Evolutionary conservation across 2,888 invertebrate species (phyloP).

Genomic region (Pyrrhosoma nymphula): DNA sequence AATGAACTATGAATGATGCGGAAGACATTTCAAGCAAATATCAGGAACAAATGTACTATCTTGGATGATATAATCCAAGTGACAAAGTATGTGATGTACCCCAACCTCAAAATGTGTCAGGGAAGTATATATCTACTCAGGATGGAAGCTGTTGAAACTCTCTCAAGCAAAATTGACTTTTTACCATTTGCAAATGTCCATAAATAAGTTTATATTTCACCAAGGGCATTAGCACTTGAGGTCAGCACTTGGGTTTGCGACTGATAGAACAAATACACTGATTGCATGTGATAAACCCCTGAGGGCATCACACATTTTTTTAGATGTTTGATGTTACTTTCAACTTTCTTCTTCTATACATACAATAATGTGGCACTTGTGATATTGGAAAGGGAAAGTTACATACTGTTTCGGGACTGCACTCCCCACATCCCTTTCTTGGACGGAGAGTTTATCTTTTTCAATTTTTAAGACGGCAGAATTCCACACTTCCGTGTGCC

Average conservation of each 20-base stretch:
- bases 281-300: background rate
- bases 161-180: conserved; percentile 19
- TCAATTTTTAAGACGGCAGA: background rate
- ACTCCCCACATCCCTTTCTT: conserved; percentile 62
- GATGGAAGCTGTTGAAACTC: conserved; percentile 47
- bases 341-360: background rate
- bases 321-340: background rate
- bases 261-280: background rate
- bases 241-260: conserved; percentile 32
- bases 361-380: conserved; percentile 55
- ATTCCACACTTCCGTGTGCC: conserved; percentile 29
- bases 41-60: conserved; percentile 56
- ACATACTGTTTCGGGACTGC: conserved; percentile 38
- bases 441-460: conserved; percentile 43
- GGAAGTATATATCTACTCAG: background rate
- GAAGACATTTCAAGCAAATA: conserved; percentile 65
- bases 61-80: background rate
- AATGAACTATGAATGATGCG: conserved; percentile 39
- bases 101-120: background rate
- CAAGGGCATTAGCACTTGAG: conserved; percentile 45
- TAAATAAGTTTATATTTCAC: background rate
- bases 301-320: background rate
- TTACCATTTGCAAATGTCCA: conserved; percentile 14
- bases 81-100: conserved; percentile 38
- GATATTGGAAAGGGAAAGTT: conserved; percentile 45